phyloP scores from a whole-genome alignment of 2,888 invertebrate species.

The Leucozona laternaria region DNA sequence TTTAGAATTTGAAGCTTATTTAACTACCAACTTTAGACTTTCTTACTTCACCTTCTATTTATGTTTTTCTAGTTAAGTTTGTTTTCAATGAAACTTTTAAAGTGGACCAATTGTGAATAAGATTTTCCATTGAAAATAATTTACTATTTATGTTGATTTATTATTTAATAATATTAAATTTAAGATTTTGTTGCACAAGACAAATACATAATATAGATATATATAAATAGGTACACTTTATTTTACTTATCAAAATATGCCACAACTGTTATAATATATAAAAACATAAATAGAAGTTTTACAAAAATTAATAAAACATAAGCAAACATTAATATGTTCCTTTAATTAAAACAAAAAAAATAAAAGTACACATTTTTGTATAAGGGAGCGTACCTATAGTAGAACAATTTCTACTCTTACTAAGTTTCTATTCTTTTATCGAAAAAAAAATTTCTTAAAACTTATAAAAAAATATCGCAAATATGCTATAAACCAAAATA shows the following conservation, averaged over 20 bases:
- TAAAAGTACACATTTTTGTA: slow-evolving; percentile 47
- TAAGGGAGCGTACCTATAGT: slow-evolving; percentile 52
- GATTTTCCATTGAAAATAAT: slow-evolving; percentile 76
- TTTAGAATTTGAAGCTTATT: background rate
- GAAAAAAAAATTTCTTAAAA: slow-evolving; percentile 42
- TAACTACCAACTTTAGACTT: background rate
- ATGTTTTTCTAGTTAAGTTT: slow-evolving; percentile 16
- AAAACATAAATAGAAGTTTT: slow-evolving; percentile 18
- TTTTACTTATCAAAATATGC: slow-evolving; percentile 38
- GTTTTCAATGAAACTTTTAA: slow-evolving; percentile 79
- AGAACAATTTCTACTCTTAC: slow-evolving; percentile 42
- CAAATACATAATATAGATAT: slow-evolving; percentile 29
- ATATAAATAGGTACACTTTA: slow-evolving; percentile 38
- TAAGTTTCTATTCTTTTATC: slow-evolving; percentile 62
- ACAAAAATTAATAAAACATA: slow-evolving; percentile 5
- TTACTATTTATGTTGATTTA: slow-evolving; percentile 8
- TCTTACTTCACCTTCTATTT: background rate
- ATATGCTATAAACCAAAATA: slow-evolving; percentile 17
- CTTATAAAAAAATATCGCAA: slow-evolving; percentile 8
- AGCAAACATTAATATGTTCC: slow-evolving; percentile 48
- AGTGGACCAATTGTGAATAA: slow-evolving; percentile 83
- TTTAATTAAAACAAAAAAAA: slow-evolving; percentile 38
- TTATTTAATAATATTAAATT: slow-evolving; percentile 40
- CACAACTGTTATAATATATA: slow-evolving; percentile 19
- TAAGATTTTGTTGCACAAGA: slow-evolving; percentile 66